Conservation (phyloP, 2,113 vertebrate species). For the Atractosteus spatula region DNA sequence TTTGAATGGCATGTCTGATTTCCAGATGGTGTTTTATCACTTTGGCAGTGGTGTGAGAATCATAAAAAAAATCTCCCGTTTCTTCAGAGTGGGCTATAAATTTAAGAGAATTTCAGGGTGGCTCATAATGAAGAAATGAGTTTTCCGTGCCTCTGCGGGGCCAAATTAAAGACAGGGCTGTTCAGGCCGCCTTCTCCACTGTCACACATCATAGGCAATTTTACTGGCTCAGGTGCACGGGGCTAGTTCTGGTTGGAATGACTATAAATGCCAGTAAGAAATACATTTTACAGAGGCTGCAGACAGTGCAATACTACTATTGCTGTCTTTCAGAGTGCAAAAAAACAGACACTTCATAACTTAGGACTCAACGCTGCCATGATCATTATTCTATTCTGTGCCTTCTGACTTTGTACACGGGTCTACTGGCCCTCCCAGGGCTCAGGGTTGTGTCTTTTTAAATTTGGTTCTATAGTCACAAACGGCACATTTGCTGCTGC, state of each 20-base stretch:
- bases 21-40: constrained; percentile 73
- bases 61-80: constrained; percentile 46
- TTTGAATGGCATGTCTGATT: constrained; percentile 36
- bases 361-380: too few species aligned
- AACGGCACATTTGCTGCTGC: too few species aligned
- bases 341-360: too few species aligned
- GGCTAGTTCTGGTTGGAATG: constrained; percentile 28
- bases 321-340: too few species aligned
- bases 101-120: not conserved
- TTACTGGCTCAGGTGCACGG: constrained; percentile 65
- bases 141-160: constrained; percentile 49
- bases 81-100: constrained; percentile 15
- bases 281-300: not conserved
- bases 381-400: too few species aligned
- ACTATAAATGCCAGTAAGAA: constrained; percentile 18
- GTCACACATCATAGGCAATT: constrained; percentile 27
- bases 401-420: too few species aligned
- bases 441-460: too few species aligned
- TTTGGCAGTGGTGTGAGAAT: constrained; percentile 60
- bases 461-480: too few species aligned
- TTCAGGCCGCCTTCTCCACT: too few species aligned
- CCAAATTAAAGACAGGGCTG: not conserved
- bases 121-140: constrained; percentile 41
- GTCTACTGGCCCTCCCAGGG: too few species aligned
- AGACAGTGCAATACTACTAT: too few species aligned